Percentiles rank a stretch among this genome's conserved stretches.
These are phyloP conservation scores for Callyntrura guangdongensis DNA, from an alignment of 2,888 invertebrate species.

Conservation along the genomic window DNA sequence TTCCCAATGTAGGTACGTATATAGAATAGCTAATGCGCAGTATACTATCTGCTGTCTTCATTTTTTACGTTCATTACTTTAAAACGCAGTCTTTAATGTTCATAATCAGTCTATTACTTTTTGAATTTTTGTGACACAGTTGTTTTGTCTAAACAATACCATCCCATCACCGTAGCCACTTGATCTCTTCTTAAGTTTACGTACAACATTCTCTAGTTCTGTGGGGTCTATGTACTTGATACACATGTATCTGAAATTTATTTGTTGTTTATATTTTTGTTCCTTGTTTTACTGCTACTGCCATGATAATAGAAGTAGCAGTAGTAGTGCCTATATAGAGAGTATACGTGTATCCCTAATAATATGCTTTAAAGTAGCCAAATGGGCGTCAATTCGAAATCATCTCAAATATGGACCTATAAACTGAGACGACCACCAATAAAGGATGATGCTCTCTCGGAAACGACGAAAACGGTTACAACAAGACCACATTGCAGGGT, in stretches of 20 bases:
- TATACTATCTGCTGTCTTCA: too few species aligned
- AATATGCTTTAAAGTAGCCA: constrained; percentile 54
- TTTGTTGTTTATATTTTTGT: background rate
- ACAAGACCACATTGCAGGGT: constrained; percentile 55
- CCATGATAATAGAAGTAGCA: background rate
- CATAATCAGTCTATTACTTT: background rate
- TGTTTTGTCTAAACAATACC: background rate
- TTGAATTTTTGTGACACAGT: background rate
- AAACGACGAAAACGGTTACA: constrained; percentile 72
- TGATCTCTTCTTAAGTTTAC: background rate
- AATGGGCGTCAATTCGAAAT: constrained; percentile 66
- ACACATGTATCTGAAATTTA: background rate
- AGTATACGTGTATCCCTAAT: background rate
- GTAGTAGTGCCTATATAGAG: background rate
- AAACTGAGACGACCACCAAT: constrained; percentile 75
- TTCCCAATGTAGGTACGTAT: background rate
- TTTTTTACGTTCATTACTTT: background rate
- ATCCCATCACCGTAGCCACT: background rate
- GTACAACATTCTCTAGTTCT: background rate
- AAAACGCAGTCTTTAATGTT: background rate
- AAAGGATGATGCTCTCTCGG: constrained; percentile 76
- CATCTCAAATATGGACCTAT: constrained; percentile 60
- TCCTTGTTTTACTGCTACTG: background rate
- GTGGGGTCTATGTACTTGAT: background rate
- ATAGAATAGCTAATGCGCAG: background rate